Base-by-base conservation (phyloP, 2,888 invertebrate genomes). In the Pyrochroa serraticornis region DNA sequence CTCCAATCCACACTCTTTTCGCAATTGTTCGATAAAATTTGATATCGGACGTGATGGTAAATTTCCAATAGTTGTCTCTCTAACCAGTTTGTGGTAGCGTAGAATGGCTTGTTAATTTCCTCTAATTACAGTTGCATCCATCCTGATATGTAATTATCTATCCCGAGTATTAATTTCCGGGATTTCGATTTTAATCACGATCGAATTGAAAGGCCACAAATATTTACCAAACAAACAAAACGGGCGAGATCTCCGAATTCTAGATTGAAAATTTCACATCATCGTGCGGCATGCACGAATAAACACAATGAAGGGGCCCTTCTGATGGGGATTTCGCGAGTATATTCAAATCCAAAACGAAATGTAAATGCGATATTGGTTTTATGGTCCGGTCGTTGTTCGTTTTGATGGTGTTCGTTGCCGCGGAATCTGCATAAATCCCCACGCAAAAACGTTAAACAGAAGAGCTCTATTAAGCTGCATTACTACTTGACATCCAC, bases 341-440 rank as follows among this genome's bases (percentile, higher is more conserved):
- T 52, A 42, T 42, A 43, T 43, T 30, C 51, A 51, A 52, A 52
- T 52, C 44, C 13, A 22, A 22, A 22, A 22, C 22, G 36, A 52
- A 52, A 42, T 50, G 50, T 52, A 43, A 52, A 52, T 52, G 43
- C 14, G 42, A 12, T 50, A 52, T 52, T 38, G 50, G 50, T 43
- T 41, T 14, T 42, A 10, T 35, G 42, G 49, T 46, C 39, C 36
- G 35, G 12, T 43, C 12, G 50, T 36, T 44, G 37, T 38, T 22
- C 44, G 36, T 52, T 44, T 45, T 36, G 52, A 52, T 52, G 38
- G 30, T 44, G 32, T 52, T 22, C 22, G 22, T 22, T 52, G 44
- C 52, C 44, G 32, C 13, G 22, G 32, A 52, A 52, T 45, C 32
- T 44, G 36, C 30, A 45, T 35, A 22, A 22, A 34, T 41, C 37